Percentiles rank a stretch among this genome's conserved stretches.
These are phyloP conservation scores for Micromussa lordhowensis DNA, from an alignment of 92 coral and sea anemone genomes.

Conservation along the genomic window DNA sequence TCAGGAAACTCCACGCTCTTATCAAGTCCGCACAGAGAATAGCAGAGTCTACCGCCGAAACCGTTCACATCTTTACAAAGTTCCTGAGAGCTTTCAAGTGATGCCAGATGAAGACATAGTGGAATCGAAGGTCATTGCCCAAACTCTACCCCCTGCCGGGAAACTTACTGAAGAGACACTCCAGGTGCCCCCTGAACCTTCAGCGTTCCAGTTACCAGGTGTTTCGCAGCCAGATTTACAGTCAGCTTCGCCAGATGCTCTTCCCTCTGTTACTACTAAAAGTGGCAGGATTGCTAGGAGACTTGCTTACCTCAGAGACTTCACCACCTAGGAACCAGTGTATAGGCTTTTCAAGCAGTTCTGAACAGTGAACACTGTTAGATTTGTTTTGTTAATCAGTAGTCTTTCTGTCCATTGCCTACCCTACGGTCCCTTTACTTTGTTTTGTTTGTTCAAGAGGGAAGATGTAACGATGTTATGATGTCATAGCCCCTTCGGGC, in stretches of 20 bases:
- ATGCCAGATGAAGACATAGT: too few species aligned
- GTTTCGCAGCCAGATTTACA: background rate
- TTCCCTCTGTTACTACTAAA: slow-evolving; percentile 6
- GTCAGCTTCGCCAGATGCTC: background rate
- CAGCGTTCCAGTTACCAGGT: background rate
- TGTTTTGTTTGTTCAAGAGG: background rate
- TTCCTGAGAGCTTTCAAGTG: background rate
- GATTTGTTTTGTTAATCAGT: background rate
- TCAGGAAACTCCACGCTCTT: slow-evolving; percentile 26
- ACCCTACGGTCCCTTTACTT: background rate
- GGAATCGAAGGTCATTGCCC: too few species aligned
- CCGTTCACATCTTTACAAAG: slow-evolving; percentile 6
- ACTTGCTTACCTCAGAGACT: background rate
- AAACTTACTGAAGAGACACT: background rate
- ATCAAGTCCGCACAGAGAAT: slow-evolving; percentile 15
- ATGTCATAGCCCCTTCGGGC: too few species aligned
- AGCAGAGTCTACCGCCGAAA: slow-evolving; percentile 19
- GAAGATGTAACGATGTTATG: background rate
- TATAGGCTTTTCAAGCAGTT: background rate
- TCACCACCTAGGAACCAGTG: slow-evolving; percentile 1
- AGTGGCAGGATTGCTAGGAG: slow-evolving; percentile 17
- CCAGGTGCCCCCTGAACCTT: background rate
- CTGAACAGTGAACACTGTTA: background rate
- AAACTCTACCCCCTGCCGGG: too few species aligned
- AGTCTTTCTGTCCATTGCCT: background rate